Conservation (phyloP, 2,797 vertebrate species). For the Sparus aurata region DNA sequence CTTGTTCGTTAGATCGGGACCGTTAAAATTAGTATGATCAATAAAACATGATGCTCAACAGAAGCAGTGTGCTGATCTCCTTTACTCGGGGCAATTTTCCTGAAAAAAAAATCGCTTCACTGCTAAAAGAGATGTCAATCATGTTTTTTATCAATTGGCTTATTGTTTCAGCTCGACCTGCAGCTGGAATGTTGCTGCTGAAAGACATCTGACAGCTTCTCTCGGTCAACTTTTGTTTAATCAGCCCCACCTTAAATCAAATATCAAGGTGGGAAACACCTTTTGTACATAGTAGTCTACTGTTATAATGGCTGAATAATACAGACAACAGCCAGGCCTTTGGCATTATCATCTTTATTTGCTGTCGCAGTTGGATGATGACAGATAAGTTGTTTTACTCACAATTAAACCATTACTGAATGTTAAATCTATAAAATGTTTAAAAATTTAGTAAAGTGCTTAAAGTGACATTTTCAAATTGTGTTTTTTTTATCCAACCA, state of each 20-base stretch:
- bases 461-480: no score
- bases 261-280: slow-evolving; percentile 1
- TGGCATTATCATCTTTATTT: background rate
- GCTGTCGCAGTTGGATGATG: background rate
- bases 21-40: no score
- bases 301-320: background rate
- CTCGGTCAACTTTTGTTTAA: slow-evolving; percentile 5
- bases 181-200: background rate
- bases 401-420: no score
- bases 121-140: background rate
- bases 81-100: background rate
- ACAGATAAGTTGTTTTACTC: slow-evolving; percentile 6
- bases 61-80: no score
- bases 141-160: background rate
- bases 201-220: background rate
- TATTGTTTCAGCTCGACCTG: background rate
- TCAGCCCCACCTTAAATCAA: slow-evolving; percentile 4
- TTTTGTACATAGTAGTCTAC: background rate
- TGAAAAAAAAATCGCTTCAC: no score
- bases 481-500: no score
- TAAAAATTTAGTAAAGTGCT: no score
- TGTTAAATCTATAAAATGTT: no score
- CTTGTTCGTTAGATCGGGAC: no score
- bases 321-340: background rate
- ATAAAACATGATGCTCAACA: no score